Base-by-base conservation (phyloP, 2,113 vertebrate species). In the Athene noctua region DNA sequence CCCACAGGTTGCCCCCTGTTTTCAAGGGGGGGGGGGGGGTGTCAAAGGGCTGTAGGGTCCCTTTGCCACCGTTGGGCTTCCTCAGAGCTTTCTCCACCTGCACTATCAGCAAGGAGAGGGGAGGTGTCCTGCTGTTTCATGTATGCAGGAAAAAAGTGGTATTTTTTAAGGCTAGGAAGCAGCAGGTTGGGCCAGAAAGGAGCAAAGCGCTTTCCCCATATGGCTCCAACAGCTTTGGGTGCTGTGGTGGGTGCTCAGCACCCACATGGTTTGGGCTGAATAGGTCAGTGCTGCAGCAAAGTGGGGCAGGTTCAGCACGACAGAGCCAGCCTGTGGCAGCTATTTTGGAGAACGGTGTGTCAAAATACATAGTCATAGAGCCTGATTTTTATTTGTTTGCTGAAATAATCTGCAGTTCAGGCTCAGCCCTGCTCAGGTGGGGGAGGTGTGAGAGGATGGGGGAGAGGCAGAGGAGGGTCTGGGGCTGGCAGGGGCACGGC, bases 81-180 rank as follows among this genome's bases (percentile, higher is more conserved):
- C 42, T 55, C n/a, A 2, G 40, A 12, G 57, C 49, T 34, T 80
- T 38, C 32, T 40, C 62, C 85, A 66, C 74, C 58, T 75, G 91
- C 83, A 46, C 61, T 63, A 23, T 13, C 47, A 7, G 9, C 27
- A 34, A 26, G 57, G 27, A 79, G 22, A 34, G 8, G 5, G 22
- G 25, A 85, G 6, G 20, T 40, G 13, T 74, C 34, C 21, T 5
- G 42, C 38, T 38, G 5, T 5, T 44, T 3, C 2, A 0, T 5
- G 27, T 10, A 2, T 0, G 2, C 2, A 3, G 10, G 9, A 9
- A 8, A 2, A 58, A 57, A 29, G 22, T 5, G 32, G 0, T 13
- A 19, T 57, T 93, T 92, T 66, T 66, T 32, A n/a, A 40, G 46
- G 20, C 16, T 12, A 1, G 19, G 40, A 66, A 62, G 66, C 8